Evolutionary conservation across 2,888 invertebrate species (phyloP).

Genomic region (Microctonus aethiopoides): DNA sequence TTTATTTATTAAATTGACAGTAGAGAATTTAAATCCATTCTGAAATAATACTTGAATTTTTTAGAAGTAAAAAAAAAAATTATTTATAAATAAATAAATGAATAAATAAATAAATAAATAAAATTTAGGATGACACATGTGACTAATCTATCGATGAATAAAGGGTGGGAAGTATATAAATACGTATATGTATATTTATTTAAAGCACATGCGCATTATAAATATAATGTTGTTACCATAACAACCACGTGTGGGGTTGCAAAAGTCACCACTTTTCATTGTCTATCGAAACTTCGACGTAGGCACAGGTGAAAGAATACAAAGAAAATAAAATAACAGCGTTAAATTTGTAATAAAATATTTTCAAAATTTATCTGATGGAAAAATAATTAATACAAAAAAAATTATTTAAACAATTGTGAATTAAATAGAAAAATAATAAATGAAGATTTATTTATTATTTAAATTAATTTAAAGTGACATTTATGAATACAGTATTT

Average conservation of each 20-base stretch:
- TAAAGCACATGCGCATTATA: background rate
- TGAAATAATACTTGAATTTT: background rate
- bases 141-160: background rate
- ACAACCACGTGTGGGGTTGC: conserved; percentile 14
- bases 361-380: too few species aligned
- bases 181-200: background rate
- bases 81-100: background rate
- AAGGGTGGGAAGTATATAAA: background rate
- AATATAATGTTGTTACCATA: conserved; percentile 7
- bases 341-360: too few species aligned
- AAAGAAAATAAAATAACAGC: background rate
- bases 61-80: too few species aligned
- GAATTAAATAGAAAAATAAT: too few species aligned
- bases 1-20: background rate
- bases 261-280: background rate
- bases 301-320: background rate
- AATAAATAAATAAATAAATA: background rate
- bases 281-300: background rate
- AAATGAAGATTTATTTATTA: too few species aligned
- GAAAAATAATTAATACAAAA: too few species aligned
- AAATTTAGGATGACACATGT: background rate
- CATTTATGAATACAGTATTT: too few species aligned
- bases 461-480: too few species aligned
- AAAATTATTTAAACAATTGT: too few species aligned
- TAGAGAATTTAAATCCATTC: too few species aligned